These are phyloP conservation scores for Enteromius argenteus DNA, from an alignment of 2,797 vertebrate genomes.

Conservation along the genomic window DNA sequence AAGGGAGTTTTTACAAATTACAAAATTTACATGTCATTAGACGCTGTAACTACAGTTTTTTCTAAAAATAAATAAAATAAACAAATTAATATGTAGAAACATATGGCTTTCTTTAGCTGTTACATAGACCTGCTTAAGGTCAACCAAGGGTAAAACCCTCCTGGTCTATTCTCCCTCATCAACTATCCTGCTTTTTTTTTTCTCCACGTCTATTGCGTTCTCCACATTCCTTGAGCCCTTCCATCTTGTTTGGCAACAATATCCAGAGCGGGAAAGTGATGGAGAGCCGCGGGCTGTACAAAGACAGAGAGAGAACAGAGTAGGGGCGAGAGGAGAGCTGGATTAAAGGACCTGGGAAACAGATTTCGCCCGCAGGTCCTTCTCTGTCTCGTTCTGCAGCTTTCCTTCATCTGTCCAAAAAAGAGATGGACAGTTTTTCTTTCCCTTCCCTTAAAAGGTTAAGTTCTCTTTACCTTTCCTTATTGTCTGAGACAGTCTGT, in stretches of 20 bases:
- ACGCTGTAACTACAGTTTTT: not conserved
- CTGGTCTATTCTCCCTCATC: not conserved
- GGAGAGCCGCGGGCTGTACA: slow-evolving; percentile 43
- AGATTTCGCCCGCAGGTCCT: slow-evolving; percentile 36
- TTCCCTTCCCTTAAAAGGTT: slow-evolving; percentile 39
- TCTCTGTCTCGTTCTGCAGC: slow-evolving; percentile 25
- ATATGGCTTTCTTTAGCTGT: not conserved
- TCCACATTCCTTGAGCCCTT: slow-evolving; percentile 5
- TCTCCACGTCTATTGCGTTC: not conserved
- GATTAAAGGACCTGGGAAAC: slow-evolving; percentile 37
- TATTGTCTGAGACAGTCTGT: slow-evolving; percentile 33
- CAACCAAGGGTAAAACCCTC: slow-evolving; percentile 9
- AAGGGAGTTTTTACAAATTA: not conserved
- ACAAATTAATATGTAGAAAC: not conserved
- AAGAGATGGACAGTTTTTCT: slow-evolving; percentile 28
- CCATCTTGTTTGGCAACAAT: slow-evolving; percentile 52
- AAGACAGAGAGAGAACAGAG: slow-evolving; percentile 19
- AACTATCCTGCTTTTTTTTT: not conserved
- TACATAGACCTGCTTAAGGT: not conserved
- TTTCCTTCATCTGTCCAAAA: slow-evolving; percentile 43
- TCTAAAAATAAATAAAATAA: not conserved
- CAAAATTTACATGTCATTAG: too few relatives aligned
- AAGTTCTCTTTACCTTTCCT: slow-evolving; percentile 28
- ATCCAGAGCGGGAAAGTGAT: slow-evolving; percentile 31
- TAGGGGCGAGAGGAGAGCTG: slow-evolving; percentile 43